These are phyloP conservation scores for Bungarus multicinctus DNA, from an alignment of 2,113 vertebrate species.

Conservation along the genomic window DNA sequence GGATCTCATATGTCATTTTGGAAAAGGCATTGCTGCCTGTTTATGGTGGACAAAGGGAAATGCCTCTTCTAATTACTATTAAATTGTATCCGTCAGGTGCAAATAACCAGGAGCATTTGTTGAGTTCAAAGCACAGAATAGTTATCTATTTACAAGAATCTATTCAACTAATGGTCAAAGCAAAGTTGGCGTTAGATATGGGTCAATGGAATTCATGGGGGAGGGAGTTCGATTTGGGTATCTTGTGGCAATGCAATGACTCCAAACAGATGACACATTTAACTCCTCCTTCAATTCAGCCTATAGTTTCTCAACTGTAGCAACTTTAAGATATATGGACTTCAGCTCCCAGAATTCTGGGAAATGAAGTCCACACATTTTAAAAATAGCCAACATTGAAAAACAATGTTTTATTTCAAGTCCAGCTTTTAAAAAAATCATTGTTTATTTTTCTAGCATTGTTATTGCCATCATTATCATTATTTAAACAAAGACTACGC, in stretches of 20 bases:
- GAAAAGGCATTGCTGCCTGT: neutral
- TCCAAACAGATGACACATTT: neutral
- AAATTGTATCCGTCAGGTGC: neutral
- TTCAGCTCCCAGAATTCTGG: neutral
- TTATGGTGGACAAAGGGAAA: neutral
- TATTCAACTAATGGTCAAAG: neutral
- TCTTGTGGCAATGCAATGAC: neutral
- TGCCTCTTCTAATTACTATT: neutral
- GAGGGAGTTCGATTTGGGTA: neutral
- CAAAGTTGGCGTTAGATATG: neutral
- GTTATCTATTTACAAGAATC: neutral
- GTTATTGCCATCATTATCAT: neutral
- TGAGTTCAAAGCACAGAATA: neutral
- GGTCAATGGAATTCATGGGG: neutral
- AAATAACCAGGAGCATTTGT: neutral
- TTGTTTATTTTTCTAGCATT: neutral
- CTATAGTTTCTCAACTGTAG: too few relatives aligned
- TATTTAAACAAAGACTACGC: neutral
- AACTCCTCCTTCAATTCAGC: neutral
- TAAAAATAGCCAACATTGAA: neutral
- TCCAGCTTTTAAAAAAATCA: neutral
- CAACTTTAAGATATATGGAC: neutral
- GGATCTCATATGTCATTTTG: neutral
- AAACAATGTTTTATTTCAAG: neutral
- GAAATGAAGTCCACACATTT: neutral